A percentile compares a stretch with the other conserved stretches of the same genome.
These are phyloP conservation scores for Argyra leucocephala DNA, from an alignment of 2,888 invertebrate species.

Conservation along the genomic window DNA sequence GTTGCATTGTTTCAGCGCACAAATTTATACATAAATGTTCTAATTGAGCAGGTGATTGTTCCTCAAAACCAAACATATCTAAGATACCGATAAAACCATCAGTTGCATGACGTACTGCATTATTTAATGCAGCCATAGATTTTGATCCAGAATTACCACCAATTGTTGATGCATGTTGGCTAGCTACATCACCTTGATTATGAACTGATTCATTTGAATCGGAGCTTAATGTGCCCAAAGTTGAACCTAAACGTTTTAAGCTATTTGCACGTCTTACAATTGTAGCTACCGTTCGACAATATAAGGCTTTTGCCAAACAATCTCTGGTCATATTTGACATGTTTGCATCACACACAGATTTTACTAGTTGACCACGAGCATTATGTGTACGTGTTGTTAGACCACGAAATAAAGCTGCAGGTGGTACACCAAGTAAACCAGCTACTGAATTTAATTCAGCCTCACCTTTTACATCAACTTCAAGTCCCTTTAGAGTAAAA, in stretches of 20 bases:
- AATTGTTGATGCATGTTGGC: slow-evolving; percentile 75
- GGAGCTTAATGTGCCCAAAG: slow-evolving; percentile 75
- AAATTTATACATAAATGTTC: slow-evolving; percentile 92
- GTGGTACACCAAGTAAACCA: slow-evolving; percentile 58
- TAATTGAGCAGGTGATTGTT: slow-evolving; percentile 77
- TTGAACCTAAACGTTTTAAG: slow-evolving; percentile 70
- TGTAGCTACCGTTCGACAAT: slow-evolving; percentile 88
- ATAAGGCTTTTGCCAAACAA: slow-evolving; percentile 81
- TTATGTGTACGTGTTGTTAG: slow-evolving; percentile 74
- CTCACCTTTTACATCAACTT: slow-evolving; percentile 71
- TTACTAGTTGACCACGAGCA: slow-evolving; percentile 66
- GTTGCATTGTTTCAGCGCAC: slow-evolving; percentile 95
- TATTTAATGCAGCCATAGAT: slow-evolving; percentile 84
- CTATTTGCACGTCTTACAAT: slow-evolving; percentile 89
- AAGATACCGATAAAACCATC: slow-evolving; percentile 92
- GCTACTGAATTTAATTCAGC: slow-evolving; percentile 79
- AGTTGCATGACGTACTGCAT: slow-evolving; percentile 84
- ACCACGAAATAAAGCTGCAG: slow-evolving; percentile 52
- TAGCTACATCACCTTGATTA: slow-evolving; percentile 73
- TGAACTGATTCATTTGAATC: slow-evolving; percentile 88
- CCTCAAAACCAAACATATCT: slow-evolving; percentile 96
- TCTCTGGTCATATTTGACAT: slow-evolving; percentile 83
- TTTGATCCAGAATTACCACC: slow-evolving; percentile 73
- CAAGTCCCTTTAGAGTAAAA: slow-evolving; percentile 46
- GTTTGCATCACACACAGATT: slow-evolving; percentile 72